phyloP scores from a whole-genome alignment of 30 jellyfish, hydroid and myxozoan genomes.

The Kudoa iwatai region DNA sequence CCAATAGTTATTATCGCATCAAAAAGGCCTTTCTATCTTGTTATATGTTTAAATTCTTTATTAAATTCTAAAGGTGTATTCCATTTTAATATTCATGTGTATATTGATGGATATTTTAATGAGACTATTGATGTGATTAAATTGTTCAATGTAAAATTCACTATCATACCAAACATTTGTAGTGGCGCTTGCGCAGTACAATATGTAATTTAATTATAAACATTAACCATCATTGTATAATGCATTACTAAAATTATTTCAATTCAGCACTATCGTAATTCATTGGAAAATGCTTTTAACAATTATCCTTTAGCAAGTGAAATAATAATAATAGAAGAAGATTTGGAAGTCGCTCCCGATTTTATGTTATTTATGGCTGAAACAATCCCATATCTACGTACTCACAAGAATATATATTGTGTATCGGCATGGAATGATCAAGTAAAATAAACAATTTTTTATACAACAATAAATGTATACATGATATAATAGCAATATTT shows the following conservation, averaged over 20 bases:
- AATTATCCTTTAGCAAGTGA: conserved; percentile 30
- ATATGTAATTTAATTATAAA: too few species aligned
- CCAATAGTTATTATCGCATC: conserved; percentile 91
- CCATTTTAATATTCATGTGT: conserved; percentile 30
- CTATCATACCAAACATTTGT: too few species aligned
- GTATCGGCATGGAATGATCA: conserved; percentile 98
- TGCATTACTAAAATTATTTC: too few species aligned
- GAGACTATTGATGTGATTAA: conserved; percentile 40
- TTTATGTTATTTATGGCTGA: conserved; percentile 40
- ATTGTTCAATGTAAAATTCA: too few species aligned
- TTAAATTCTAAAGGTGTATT: conserved; percentile 44
- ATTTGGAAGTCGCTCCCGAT: conserved; percentile 56
- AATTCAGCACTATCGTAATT: conserved; percentile 51
- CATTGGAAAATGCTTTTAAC: conserved; percentile 25
- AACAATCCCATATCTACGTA: conserved; percentile 18
- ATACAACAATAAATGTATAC: too few species aligned
- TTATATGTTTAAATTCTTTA: conserved; percentile 34
- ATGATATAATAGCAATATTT: too few species aligned
- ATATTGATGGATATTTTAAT: conserved; percentile 51
- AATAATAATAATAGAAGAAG: conserved; percentile 62
- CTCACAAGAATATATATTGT: conserved; percentile 36
- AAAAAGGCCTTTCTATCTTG: conserved; percentile 41
- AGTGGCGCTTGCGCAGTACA: too few species aligned
- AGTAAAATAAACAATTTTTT: too few species aligned
- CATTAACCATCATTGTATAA: too few species aligned